Evolutionary conservation across 2,113 vertebrate genomes (phyloP).

Genomic region (Fregetta grallaria): DNA sequence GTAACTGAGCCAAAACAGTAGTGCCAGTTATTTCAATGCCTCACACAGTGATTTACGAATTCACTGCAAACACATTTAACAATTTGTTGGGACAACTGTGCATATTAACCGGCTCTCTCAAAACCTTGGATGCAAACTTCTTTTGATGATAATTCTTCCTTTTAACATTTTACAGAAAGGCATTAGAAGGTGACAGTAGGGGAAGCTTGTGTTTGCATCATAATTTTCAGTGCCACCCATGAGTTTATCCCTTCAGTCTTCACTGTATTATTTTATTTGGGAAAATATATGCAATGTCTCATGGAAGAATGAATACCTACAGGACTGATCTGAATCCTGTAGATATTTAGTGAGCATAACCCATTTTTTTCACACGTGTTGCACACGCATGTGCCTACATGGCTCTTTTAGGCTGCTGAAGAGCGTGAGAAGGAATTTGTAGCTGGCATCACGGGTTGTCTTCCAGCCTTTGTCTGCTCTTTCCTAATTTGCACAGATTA

Average conservation of each 20-base stretch:
- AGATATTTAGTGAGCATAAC: not conserved
- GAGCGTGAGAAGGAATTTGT: not conserved
- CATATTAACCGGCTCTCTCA: constrained; percentile 29
- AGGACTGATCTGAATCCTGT: not conserved
- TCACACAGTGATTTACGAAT: constrained; percentile 60
- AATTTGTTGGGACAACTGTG: constrained; percentile 56
- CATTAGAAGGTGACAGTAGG: not conserved
- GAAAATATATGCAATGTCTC: constrained; percentile 39
- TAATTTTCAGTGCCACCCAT: not conserved
- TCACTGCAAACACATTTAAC: constrained; percentile 48
- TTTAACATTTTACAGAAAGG: constrained; percentile 30
- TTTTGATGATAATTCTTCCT: constrained; percentile 40
- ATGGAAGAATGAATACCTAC: constrained; percentile 11
- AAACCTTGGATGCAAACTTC: constrained; percentile 37
- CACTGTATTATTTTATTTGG: constrained; percentile 43
- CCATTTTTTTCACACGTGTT: not conserved
- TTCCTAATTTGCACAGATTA: not conserved
- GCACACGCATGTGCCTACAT: not conserved
- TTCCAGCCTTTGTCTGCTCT: not conserved
- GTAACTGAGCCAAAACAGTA: constrained; percentile 78
- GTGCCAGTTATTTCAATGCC: constrained; percentile 78
- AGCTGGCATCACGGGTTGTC: not conserved
- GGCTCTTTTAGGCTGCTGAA: not conserved
- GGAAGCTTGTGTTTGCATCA: constrained; percentile 5
- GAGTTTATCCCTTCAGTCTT: constrained; percentile 26